Evolutionary conservation across 1,140 invertebrate genomes (phyloP).

Genomic region (Penaeus vannamei): DNA sequence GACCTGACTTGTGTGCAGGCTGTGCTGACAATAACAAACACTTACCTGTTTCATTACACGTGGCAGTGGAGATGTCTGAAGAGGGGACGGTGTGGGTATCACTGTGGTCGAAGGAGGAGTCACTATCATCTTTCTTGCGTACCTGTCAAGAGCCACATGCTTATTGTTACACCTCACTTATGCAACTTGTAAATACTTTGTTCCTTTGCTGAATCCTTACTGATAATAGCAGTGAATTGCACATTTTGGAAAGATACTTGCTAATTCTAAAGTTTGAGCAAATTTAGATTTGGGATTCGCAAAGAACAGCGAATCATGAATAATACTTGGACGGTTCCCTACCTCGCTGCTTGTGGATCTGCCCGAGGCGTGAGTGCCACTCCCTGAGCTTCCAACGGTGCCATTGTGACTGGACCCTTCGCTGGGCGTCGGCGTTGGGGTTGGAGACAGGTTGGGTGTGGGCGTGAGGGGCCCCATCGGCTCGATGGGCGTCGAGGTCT

Average conservation of each 20-base stretch:
- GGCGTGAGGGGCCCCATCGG: conserved; percentile 45
- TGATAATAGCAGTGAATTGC: too few relatives aligned
- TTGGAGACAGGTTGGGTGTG: conserved; percentile 49
- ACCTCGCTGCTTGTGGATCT: conserved; percentile 52
- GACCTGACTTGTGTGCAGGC: too few relatives aligned
- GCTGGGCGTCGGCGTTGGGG: conserved; percentile 56
- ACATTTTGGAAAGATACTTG: too few relatives aligned
- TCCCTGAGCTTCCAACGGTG: conserved; percentile 50
- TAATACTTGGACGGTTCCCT: background rate
- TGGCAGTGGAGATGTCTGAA: conserved; percentile 62
- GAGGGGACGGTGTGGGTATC: conserved; percentile 60
- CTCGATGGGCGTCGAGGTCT: conserved; percentile 55
- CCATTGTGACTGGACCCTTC: conserved; percentile 57
- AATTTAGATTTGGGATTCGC: too few relatives aligned
- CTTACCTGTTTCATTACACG: conserved; percentile 63
- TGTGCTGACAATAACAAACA: background rate
- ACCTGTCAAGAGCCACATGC: background rate
- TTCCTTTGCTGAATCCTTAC: too few relatives aligned
- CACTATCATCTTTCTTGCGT: conserved; percentile 60
- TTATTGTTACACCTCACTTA: background rate
- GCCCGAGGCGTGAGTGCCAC: conserved; percentile 42
- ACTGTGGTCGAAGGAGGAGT: conserved; percentile 61
- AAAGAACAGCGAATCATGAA: too few relatives aligned
- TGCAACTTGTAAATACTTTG: background rate
- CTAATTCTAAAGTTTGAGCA: too few relatives aligned